These are phyloP conservation scores for Ischnus inquisitorius DNA, from an alignment of 2,888 invertebrate genomes.

Conservation along the genomic window DNA sequence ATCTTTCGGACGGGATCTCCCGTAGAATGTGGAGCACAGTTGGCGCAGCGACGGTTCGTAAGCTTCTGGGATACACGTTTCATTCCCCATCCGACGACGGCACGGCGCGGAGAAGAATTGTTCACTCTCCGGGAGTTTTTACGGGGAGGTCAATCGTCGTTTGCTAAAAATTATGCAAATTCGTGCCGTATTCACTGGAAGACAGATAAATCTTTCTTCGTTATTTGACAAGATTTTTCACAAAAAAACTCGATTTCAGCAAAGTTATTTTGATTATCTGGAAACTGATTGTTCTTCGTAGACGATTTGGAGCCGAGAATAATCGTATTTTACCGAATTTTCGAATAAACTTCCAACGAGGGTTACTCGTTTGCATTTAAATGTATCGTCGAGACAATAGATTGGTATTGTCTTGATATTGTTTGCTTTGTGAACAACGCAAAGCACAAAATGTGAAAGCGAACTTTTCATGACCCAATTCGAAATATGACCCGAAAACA, in stretches of 20 bases:
- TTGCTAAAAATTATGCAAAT: neutral
- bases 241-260: neutral
- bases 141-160: constrained; percentile 33
- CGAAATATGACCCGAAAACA: no score
- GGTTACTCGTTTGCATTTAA: no score
- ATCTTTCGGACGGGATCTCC: constrained; percentile 45
- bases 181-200: neutral
- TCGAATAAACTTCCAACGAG: no score
- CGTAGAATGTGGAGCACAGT: constrained; percentile 11
- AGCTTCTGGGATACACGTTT: constrained; percentile 46
- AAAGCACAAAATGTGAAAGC: no score
- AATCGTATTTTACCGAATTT: no score
- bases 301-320: no score
- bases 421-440: no score
- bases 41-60: neutral
- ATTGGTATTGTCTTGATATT: no score
- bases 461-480: no score
- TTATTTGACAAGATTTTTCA: neutral
- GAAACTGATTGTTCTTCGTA: no score
- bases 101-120: neutral
- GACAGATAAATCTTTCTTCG: neutral
- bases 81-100: constrained; percentile 38
- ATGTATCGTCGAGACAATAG: no score
- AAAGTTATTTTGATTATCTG: neutral
- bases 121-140: constrained; percentile 3